These are phyloP conservation scores for Rhincodon typus DNA, from an alignment of 2,797 vertebrate genomes.

Conservation along the genomic window DNA sequence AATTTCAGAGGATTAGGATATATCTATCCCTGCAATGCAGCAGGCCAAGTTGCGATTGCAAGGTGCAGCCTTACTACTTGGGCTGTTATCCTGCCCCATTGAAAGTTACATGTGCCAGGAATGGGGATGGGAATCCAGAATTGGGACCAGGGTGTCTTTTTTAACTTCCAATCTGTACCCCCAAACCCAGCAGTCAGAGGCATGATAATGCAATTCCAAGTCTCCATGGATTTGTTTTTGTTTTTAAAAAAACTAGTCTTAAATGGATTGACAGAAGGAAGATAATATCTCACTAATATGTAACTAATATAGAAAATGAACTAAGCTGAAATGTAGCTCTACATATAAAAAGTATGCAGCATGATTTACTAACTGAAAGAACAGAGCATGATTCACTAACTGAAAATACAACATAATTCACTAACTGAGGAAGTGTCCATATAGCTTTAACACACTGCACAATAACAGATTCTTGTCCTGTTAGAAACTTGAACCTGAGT, in stretches of 20 bases:
- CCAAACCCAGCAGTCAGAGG: too few species aligned
- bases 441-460: background rate
- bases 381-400: background rate
- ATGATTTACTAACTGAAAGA: background rate
- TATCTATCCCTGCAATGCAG: too few species aligned
- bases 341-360: background rate
- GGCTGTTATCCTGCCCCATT: too few species aligned
- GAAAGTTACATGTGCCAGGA: too few species aligned
- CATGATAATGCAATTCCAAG: background rate
- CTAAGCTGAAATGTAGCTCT: background rate
- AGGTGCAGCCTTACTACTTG: too few species aligned
- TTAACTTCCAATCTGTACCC: too few species aligned
- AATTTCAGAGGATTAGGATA: too few species aligned
- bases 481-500: background rate
- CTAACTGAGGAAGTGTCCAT: background rate
- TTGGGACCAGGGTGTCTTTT: too few species aligned
- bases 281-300: background rate
- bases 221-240: background rate
- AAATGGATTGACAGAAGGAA: background rate
- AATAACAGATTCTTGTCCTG: background rate
- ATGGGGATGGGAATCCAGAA: too few species aligned
- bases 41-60: too few species aligned
- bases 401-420: background rate
- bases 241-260: background rate
- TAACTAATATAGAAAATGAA: background rate